Evolutionary conservation across 2,797 vertebrate species (phyloP), one percentile per base, ranked within the genome.

Genomic region (Cyprinodon diabolis): DNA sequence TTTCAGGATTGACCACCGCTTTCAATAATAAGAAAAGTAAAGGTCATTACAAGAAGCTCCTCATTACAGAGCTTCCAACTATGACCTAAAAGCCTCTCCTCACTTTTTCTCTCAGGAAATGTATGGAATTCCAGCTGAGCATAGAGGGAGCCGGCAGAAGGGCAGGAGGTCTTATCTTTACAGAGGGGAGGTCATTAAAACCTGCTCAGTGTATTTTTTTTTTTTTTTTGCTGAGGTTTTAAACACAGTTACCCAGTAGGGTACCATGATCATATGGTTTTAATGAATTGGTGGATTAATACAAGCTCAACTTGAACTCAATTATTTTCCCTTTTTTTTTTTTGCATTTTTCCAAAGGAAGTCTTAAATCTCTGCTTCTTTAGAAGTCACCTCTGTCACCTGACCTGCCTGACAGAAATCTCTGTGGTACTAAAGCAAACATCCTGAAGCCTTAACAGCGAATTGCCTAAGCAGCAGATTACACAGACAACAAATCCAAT

Each of bases 391-490:
- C 56, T 77, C 40, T 76, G 87, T 86, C 89, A 88, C 90, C 82
- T 90, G 89, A 93, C 89, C 88, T 79, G 86, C 90, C 77, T 75
- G 86, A 89, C 71, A 60, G 84, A 93, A 93, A 91, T 86, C 84
- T 87, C 75, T 43, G 76, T 74, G 63, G 85, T 78, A 52, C 76
- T 82, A 84, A 88, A 79, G 69, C 84, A 90, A 90, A 89, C 83
- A 90, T 90, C 89, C 88, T 80, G 82, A 74, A 71, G 84, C 74
- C 79, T 79, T 62, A 23, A 52, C 60, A 74, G 72, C 70, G 72
- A 76, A 19, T 54, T 62, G 72, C 57, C 73, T 12, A 4, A 83
- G 72, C 80, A 68, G 17, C 62, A 69, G 74, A 71, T 56, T 83
- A 81, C 81, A 80, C 72, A 84, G 65, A 71, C 30, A 77, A 47